A percentile compares a stretch with the other conserved stretches of the same genome.
Conservation (phyloP, 64 coral and sea anemone species). For the Catalaphyllia jardinei region DNA sequence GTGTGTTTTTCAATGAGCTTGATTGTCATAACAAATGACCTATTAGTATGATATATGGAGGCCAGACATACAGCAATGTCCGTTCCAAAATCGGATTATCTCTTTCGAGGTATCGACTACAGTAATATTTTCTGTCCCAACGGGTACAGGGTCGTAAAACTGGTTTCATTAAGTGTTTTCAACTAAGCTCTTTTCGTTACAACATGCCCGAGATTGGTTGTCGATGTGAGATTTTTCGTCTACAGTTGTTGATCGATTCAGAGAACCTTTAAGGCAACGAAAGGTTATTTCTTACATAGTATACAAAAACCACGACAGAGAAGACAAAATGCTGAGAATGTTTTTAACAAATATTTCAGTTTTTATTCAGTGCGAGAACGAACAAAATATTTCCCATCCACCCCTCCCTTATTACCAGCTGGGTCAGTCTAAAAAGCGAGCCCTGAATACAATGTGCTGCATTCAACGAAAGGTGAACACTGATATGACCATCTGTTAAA, state of each 20-base stretch:
- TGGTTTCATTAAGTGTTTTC: background rate
- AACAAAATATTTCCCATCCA: too few relatives aligned
- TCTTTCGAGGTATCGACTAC: too few relatives aligned
- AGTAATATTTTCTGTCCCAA: background rate
- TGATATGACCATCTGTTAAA: too few relatives aligned
- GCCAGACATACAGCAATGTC: background rate
- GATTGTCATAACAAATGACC: background rate
- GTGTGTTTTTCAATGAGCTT: background rate
- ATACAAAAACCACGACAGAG: background rate
- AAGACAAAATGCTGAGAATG: background rate
- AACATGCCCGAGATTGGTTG: background rate
- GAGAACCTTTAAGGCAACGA: background rate
- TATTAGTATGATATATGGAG: background rate
- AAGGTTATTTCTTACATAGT: background rate
- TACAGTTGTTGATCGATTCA: too few relatives aligned
- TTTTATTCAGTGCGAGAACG: background rate
- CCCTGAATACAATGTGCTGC: too few relatives aligned
- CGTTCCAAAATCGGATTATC: background rate
- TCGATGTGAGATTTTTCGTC: too few relatives aligned
- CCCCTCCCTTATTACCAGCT: too few relatives aligned
- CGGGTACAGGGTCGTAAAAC: background rate
- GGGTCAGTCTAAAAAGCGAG: too few relatives aligned
- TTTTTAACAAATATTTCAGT: background rate
- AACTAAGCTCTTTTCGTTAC: background rate
- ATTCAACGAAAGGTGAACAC: too few relatives aligned